Evolutionary conservation across 2,113 vertebrate species (phyloP).

Genomic region (Pluvianellus socialis): DNA sequence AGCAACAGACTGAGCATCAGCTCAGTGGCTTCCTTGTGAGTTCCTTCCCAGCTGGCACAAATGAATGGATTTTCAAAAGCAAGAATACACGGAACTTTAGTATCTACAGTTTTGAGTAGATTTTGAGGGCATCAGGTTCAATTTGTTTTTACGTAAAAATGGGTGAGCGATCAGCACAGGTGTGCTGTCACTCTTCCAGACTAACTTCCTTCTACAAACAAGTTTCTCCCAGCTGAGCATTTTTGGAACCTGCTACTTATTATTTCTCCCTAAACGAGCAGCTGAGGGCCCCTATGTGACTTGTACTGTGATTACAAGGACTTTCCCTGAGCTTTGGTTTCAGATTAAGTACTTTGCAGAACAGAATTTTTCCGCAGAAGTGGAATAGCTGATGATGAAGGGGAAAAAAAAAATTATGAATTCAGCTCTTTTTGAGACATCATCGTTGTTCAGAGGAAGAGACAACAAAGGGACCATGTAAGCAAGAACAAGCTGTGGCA

Average conservation of each 20-base stretch:
- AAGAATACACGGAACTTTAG: not conserved
- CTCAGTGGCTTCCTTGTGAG: not conserved
- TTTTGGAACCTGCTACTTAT: not conserved
- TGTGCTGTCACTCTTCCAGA: not conserved
- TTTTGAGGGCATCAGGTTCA: not conserved
- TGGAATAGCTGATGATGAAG: not conserved
- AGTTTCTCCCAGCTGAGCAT: not conserved
- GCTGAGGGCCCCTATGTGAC: not conserved
- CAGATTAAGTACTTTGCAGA: not conserved
- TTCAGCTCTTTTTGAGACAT: not conserved
- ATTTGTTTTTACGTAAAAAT: not conserved
- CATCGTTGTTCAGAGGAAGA: not conserved
- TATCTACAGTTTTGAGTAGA: not conserved
- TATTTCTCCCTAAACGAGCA: not conserved
- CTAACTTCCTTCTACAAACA: not conserved
- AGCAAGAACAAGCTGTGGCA: not conserved
- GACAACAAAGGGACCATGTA: not conserved
- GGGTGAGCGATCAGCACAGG: not conserved
- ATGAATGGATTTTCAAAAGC: not conserved
- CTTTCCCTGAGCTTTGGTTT: not conserved
- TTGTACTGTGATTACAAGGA: not conserved
- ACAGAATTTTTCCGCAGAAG: not conserved
- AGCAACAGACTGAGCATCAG: not conserved
- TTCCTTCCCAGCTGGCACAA: not conserved
- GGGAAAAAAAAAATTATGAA: not conserved